phyloP scores from a whole-genome alignment of 2,888 invertebrate genomes.

The Plebejus anna region DNA sequence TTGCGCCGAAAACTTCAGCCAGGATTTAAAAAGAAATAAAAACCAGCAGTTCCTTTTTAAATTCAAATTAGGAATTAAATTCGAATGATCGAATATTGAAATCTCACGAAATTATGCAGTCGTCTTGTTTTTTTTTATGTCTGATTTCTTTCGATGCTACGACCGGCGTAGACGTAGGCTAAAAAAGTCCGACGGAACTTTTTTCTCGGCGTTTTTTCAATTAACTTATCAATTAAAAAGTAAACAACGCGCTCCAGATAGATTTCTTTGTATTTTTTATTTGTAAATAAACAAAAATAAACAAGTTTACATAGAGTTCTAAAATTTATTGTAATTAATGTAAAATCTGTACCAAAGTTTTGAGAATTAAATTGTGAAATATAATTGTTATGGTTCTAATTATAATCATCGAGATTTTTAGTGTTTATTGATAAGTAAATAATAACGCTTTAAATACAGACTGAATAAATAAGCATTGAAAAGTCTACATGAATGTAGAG shows the following conservation, averaged over 20 bases:
- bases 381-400: not conserved
- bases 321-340: not conserved
- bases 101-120: not conserved
- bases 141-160: slow-evolving; percentile 39
- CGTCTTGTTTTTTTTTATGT: slow-evolving; percentile 35
- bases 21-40: not conserved
- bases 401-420: not conserved
- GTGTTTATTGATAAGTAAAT: not conserved
- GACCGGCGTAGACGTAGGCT: slow-evolving; percentile 64
- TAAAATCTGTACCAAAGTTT: not conserved
- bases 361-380: not conserved
- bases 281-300: not conserved
- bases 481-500: not conserved
- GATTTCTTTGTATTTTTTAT: not conserved
- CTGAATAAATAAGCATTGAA: not conserved
- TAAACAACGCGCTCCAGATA: not conserved
- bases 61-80: slow-evolving; percentile 22
- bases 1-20: not conserved
- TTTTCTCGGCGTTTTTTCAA: slow-evolving; percentile 36
- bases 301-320: not conserved
- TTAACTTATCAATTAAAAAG: not conserved
- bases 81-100: not conserved
- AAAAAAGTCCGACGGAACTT: slow-evolving; percentile 73
- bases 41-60: not conserved
- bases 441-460: not conserved